phyloP scores from a whole-genome alignment of 2,888 invertebrate species.

The Iphiclides podalirius region DNA sequence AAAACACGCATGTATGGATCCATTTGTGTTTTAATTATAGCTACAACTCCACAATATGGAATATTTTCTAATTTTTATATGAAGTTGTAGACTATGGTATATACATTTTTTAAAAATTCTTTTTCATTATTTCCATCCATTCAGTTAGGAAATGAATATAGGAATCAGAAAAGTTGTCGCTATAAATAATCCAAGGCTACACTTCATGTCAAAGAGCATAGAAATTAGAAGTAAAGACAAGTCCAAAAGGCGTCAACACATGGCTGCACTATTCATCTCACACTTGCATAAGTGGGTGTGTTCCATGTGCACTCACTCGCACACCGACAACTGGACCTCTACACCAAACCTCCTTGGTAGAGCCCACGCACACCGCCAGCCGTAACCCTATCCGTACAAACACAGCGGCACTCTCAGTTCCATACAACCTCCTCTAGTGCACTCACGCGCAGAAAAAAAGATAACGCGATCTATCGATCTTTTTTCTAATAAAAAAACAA shows the following conservation, averaged over 20 bases:
- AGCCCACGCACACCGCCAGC: constrained; percentile 59
- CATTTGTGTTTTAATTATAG: too few species aligned
- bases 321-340: constrained; percentile 52
- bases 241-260: constrained; percentile 25
- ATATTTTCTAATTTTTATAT: too few species aligned
- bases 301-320: constrained; percentile 67
- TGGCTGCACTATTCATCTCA: constrained; percentile 52
- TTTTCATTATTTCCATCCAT: too few species aligned
- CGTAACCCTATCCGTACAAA: constrained; percentile 58
- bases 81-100: too few species aligned
- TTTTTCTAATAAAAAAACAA: constrained; percentile 71
- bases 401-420: constrained; percentile 76
- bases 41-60: too few species aligned
- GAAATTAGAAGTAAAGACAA: too few species aligned
- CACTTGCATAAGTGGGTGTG: constrained; percentile 63
- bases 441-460: constrained; percentile 80
- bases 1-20: too few species aligned
- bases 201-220: too few species aligned
- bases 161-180: too few species aligned
- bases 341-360: constrained; percentile 53
- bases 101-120: too few species aligned
- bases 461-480: constrained; percentile 78
- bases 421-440: constrained; percentile 77
- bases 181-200: too few species aligned
- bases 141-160: too few species aligned